Percentiles rank a stretch among this genome's conserved stretches.
These are phyloP conservation scores for Drosophila santomea DNA, from an alignment of 1,140 invertebrate species.

Conservation along the genomic window DNA sequence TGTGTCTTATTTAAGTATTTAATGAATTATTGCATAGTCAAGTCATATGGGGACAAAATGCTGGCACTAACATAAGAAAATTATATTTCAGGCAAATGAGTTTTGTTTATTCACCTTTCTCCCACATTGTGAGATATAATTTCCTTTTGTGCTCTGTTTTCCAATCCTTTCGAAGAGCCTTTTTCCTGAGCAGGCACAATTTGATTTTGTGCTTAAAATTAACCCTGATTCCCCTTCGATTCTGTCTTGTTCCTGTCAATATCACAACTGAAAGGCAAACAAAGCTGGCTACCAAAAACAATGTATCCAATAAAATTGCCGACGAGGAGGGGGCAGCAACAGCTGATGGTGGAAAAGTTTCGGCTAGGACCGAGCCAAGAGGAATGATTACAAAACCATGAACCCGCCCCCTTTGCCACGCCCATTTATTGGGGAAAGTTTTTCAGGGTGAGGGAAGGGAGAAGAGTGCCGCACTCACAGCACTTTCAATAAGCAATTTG, in stretches of 20 bases:
- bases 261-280: conserved; percentile 24
- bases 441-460: conserved; percentile 3
- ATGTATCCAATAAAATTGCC: conserved; percentile 67
- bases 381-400: conserved; percentile 69
- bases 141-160: background rate
- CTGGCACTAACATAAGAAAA: background rate
- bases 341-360: conserved; percentile 64
- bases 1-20: conserved; percentile 31
- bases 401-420: background rate
- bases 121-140: background rate
- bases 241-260: conserved; percentile 30
- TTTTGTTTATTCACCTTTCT: background rate
- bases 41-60: background rate
- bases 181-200: conserved; percentile 3
- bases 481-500: conserved; percentile 82
- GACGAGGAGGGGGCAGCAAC: conserved; percentile 28
- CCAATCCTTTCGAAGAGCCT: background rate
- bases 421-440: conserved; percentile 40
- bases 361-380: conserved; percentile 34
- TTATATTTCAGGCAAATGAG: background rate
- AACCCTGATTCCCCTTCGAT: conserved; percentile 29
- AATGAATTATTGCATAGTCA: conserved; percentile 12
- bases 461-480: conserved; percentile 32
- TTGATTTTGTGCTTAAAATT: conserved; percentile 20
- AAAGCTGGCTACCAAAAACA: conserved; percentile 27